Percentiles rank a stretch among this genome's conserved stretches.
These are phyloP conservation scores for Clitarchus hookeri DNA, from an alignment of 2,888 invertebrate species.

Conservation along the genomic window DNA sequence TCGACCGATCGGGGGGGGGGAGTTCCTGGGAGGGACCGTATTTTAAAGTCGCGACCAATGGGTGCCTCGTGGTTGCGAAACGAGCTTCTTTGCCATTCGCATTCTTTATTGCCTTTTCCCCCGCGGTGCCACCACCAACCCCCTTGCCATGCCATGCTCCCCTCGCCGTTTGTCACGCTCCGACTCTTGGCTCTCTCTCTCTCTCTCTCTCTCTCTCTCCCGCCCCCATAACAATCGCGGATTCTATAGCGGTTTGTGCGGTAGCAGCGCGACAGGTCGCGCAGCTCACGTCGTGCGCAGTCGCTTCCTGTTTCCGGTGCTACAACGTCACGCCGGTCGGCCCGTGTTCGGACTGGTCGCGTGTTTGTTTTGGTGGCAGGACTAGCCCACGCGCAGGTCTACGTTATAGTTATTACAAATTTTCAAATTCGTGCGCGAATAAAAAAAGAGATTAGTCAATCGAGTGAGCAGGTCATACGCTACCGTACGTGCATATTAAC, in stretches of 20 bases:
- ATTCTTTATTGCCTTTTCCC: not conserved
- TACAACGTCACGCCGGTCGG: not conserved
- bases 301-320: not conserved
- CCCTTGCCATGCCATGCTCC: not conserved
- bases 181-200: not conserved
- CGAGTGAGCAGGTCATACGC: no score
- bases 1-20: not conserved
- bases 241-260: not conserved
- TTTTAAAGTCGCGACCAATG: not conserved
- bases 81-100: not conserved
- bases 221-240: not conserved
- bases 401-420: no score
- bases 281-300: not conserved
- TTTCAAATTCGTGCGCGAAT: no score
- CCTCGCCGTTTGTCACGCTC: not conserved
- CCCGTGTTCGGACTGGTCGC: not conserved
- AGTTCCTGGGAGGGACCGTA: not conserved
- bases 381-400: no score
- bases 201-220: not conserved
- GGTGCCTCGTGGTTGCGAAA: not conserved
- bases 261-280: not conserved
- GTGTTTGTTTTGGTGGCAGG: no score
- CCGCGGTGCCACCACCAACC: not conserved
- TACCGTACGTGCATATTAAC: no score
- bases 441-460: no score